Base-by-base conservation (phyloP, 1,140 invertebrate genomes). In the Meloidogyne exigua region DNA sequence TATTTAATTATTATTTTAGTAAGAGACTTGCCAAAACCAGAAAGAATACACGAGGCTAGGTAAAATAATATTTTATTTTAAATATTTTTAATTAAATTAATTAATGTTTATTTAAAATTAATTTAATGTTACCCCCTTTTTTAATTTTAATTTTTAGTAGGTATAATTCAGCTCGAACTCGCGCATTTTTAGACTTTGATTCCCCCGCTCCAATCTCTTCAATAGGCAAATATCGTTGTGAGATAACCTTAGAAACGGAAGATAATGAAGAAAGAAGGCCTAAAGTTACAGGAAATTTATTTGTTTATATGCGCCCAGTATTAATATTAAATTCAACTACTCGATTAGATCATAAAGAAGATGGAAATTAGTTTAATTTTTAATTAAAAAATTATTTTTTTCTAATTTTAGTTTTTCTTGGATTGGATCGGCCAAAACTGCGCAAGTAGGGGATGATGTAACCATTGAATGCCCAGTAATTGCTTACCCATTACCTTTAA, bases 221-320 rank as follows among this genome's bases (percentile, higher is more conserved):
- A 62, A 63, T 64, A 25, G 75, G 75, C 26, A 76, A 76, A 62
- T 76, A 76, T 42, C 66, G 68, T 21, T 76, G 75, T 65, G 75
- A 76, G 62, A 76, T 76, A 49, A 76, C 28, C 1, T 64, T 57
- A 7, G 44, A 15, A 21, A 71, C n/a, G n/a, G 7, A 65, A 15
- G 44, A 26, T 25, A 25, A 57, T 28, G 36, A 44, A 28, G 49
- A 57, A 57, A 57, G 21, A 57, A 57, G 18, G 49, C 18, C 7
- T 57, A 26, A 25, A 21, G 75, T 76, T 23, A 62, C 18, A 2
- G 75, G 75, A 23, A 76, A 76, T 71, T 62, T 76, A 26, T 76
- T 76, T 42, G 75, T 76, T 21, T 42, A 76, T 49, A 76, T 76
- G 75, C 39, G 75, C 1, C 75, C 75, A 42, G 62, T 76, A 42